Base-by-base conservation (phyloP, 2,888 invertebrate genomes). In the Minunthozetes semirufus region DNA sequence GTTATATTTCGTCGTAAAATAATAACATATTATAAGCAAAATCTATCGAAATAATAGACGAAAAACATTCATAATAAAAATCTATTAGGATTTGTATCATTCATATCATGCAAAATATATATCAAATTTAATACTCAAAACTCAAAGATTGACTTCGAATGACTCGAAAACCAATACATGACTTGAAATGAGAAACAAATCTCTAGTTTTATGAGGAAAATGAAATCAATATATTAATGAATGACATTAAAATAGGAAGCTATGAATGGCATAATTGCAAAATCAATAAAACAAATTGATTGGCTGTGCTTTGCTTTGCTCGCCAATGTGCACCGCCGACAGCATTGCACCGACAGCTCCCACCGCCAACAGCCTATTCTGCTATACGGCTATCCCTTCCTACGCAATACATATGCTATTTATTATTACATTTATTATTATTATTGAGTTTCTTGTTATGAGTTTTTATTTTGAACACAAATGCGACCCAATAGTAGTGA, bases 211-310 rank as follows among this genome's bases (percentile, higher is more conserved):
- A 42, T 68, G 27, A 22, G n/a, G n/a, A 33, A 46, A 42, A 22
- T 46, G 22, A 42, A 68, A 68, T 68, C 15, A 33, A 68, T 68
- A 46, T 38, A 42, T 22, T 68, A 68, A 42, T 42, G 38, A 46
- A 22, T 61, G 15, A 61, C 5, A 68, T n/a, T 17, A 46, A 63
- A 19, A 63, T 17, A 27, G 46, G 68, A 68, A 68, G 68, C 38
- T n/a, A 68, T 68, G 38, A 46, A 42, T 33, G 46, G 19, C n/a
- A 11, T 42, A 42, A 68, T 68, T 68, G 68, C 22, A 68, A 68
- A 68, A 68, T 68, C 68, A 68, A 68, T 68, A 68, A 11, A 38
- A 46, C 68, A 68, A 68, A 68, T 68, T 68, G 42, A 68, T 68
- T 68, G 68, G 68, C 22, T 46, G 22, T 68, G 68, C 42, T 42